A percentile compares a stretch with the other conserved stretches of the same genome.
phyloP scores from a whole-genome alignment of 1,140 invertebrate species.

The Pseudoatta argentina region DNA sequence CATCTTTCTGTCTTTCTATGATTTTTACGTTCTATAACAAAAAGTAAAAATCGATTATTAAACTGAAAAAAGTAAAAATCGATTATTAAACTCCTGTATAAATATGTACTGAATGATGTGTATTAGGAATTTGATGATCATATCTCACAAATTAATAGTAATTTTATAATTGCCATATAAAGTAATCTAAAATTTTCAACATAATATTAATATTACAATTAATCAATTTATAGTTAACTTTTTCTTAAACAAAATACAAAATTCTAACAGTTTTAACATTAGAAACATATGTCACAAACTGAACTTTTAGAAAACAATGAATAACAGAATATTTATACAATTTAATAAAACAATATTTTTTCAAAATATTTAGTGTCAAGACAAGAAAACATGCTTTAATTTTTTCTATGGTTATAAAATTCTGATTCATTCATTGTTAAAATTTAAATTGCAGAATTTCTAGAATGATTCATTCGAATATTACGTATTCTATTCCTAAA shows the following conservation, averaged over 20 bases:
- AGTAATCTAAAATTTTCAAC: background rate
- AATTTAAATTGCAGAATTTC: background rate
- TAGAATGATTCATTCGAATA: background rate
- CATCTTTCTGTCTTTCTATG: background rate
- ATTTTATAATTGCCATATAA: background rate
- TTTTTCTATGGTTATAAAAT: background rate
- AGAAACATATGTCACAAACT: background rate
- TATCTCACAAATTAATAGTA: background rate
- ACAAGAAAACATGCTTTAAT: no score
- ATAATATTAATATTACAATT: background rate
- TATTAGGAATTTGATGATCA: background rate
- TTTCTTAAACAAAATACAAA: background rate
- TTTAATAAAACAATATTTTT: no score
- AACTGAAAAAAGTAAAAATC: conserved; percentile 9
- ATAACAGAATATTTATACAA: no score
- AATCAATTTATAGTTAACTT: background rate
- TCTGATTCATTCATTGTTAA: background rate
- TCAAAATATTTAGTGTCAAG: no score
- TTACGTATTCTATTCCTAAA: background rate
- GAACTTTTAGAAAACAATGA: background rate
- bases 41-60: conserved; percentile 27
- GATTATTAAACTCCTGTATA: background rate
- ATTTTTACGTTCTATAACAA: conserved; percentile 12
- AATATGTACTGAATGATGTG: background rate
- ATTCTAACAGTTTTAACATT: no score